Base-by-base conservation (phyloP, 1,140 invertebrate species). In the Marisa cornuarietis region DNA sequence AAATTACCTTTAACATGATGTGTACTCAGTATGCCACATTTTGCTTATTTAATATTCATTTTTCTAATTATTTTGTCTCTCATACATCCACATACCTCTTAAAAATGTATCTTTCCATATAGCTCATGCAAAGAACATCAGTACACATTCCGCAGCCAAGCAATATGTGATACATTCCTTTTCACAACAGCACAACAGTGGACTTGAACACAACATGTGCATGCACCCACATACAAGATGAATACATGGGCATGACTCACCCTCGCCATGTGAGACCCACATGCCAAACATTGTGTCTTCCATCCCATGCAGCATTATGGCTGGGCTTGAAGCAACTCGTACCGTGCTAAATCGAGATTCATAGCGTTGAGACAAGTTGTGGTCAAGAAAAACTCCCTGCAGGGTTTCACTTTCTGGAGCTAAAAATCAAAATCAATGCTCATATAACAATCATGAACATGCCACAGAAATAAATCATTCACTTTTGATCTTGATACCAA, bases 211-310 rank as follows among this genome's bases (percentile, higher is more conserved):
- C 18, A 63, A 18, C 18, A 68, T 31, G 1, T 31, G 26, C 65
- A 68, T 22, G 22, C 65, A 68, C 22, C 22, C 6, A 68, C 11
- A 68, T 22, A 68, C 65, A 62, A 26, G 54, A 54, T 75, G 52
- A 16, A 75, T 58, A 8, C 54, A 1, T 11, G 42, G 51, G 74
- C 10, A 42, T 18, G 16, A 71, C 69, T 31, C 93, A 86, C 98
- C 98, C 93, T 99, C 98, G 8, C 96, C 98, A 88, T 99, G 98
- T n/a, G 97, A 97, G 49, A 97, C 93, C 98, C 98, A 99, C 81
- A 98, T 95, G 20, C 98, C 98, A 49, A 99, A 92, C 0, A 95
- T 91, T 8, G 95, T 95, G 13, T 93, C 94, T 79, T 95, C 93
- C 97, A 99, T 98, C 10, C 94, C 96, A 83, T 92, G 90, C 73